These are phyloP conservation scores for Lucinisca nassula DNA, from an alignment of 2,888 invertebrate species.

Conservation along the genomic window DNA sequence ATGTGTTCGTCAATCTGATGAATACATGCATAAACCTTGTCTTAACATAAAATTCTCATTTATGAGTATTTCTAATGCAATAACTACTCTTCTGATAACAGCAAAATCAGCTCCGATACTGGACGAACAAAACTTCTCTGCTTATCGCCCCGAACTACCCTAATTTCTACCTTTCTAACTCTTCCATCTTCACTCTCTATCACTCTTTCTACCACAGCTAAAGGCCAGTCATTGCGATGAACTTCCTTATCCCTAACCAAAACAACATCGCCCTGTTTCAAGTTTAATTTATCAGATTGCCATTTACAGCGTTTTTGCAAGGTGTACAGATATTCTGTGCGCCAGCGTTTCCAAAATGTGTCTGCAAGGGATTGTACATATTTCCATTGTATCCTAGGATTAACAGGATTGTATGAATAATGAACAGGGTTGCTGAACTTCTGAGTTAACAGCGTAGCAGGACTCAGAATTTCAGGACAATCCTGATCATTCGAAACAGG, in stretches of 20 bases:
- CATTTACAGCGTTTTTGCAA: slow-evolving; percentile 38
- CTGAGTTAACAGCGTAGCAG: slow-evolving; percentile 30
- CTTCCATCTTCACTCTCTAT: slow-evolving; percentile 26
- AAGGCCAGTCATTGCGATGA: slow-evolving; percentile 27
- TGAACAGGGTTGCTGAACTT: slow-evolving; percentile 7
- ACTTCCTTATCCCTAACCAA: slow-evolving; percentile 37
- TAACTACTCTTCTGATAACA: neutral
- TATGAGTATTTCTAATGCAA: too few relatives aligned
- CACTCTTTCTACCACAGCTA: neutral
- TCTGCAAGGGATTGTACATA: slow-evolving; percentile 38
- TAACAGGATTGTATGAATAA: neutral
- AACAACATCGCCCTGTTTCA: slow-evolving; percentile 20
- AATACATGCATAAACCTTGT: too few relatives aligned
- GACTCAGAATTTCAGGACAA: slow-evolving; percentile 15
- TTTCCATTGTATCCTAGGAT: slow-evolving; percentile 10
- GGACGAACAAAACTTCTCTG: neutral
- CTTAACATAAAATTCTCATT: too few relatives aligned
- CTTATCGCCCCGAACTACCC: neutral
- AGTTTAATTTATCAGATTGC: slow-evolving; percentile 17
- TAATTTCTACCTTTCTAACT: slow-evolving; percentile 15
- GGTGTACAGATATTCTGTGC: slow-evolving; percentile 27
- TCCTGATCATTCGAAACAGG: slow-evolving; percentile 29
- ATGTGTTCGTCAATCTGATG: too few relatives aligned
- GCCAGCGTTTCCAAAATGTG: slow-evolving; percentile 49
- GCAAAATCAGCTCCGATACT: neutral